These are phyloP conservation scores for Urocitellus parryii DNA, from an alignment of 2,113 vertebrate species.

Conservation along the genomic window DNA sequence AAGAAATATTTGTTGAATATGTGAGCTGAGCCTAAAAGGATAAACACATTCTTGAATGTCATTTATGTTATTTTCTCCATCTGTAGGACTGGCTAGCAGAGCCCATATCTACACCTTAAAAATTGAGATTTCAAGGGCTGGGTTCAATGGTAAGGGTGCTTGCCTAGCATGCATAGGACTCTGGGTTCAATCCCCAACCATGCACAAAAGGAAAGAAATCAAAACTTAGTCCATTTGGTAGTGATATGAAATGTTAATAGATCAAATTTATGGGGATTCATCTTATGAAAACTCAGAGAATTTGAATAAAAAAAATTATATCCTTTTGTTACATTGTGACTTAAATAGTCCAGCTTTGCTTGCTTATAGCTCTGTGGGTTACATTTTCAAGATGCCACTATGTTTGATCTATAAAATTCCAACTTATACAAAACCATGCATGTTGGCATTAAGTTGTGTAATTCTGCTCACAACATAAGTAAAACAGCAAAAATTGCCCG, in stretches of 20 bases:
- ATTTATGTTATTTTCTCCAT: background rate
- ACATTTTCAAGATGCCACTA: background rate
- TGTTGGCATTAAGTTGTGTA: background rate
- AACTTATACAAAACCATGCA: background rate
- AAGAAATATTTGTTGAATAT: slow-evolving; percentile 1
- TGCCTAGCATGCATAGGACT: background rate
- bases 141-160: background rate
- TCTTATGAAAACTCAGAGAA: background rate
- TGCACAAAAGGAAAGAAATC: background rate
- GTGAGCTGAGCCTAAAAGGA: background rate
- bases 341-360: slow-evolving; percentile 18
- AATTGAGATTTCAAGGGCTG: background rate
- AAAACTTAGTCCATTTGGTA: background rate
- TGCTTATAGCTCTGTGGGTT: background rate
- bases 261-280: background rate
- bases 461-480: background rate
- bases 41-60: background rate
- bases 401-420: slow-evolving; percentile 5
- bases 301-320: background rate
- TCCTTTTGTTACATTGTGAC: background rate
- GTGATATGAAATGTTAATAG: background rate
- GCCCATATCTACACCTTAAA: background rate
- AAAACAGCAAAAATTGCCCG: slow-evolving; percentile 10
- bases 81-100: background rate
- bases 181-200: background rate